Percentiles rank a stretch among this genome's conserved stretches.
Evolutionary conservation across 2,113 vertebrate genomes (phyloP).

Genomic region (Otis tarda): DNA sequence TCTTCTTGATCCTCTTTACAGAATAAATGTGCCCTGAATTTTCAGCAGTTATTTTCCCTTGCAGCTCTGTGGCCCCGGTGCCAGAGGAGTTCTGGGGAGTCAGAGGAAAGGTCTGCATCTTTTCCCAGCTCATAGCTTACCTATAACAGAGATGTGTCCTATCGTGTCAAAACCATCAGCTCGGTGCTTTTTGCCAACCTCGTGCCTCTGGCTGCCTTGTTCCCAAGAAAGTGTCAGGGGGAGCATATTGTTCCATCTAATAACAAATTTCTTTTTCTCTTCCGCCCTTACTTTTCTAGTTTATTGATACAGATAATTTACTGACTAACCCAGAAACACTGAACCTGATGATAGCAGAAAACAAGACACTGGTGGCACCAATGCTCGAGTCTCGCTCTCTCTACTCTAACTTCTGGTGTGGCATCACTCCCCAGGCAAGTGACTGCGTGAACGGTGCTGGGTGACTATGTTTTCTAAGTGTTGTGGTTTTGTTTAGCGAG

Average conservation of each 20-base stretch:
- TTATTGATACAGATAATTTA: constrained; percentile 92
- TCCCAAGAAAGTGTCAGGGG: neutral
- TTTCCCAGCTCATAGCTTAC: neutral
- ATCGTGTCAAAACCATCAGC: neutral
- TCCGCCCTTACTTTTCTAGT: constrained; percentile 72
- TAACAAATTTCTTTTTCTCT: neutral
- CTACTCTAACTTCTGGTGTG: constrained; percentile 99
- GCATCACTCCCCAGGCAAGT: constrained; percentile 94
- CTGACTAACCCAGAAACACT: constrained; percentile 90
- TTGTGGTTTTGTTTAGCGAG: no score
- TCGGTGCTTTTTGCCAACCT: neutral
- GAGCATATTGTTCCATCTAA: neutral
- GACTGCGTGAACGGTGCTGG: accelerated
- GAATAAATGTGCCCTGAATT: neutral
- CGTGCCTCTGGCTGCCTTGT: neutral
- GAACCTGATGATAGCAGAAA: constrained; percentile 90
- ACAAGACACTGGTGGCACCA: constrained; percentile 89
- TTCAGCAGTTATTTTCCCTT: neutral
- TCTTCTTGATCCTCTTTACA: neutral
- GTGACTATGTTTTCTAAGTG: neutral
- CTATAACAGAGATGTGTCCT: neutral
- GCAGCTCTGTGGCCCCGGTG: neutral
- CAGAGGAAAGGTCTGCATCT: neutral
- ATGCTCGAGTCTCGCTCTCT: constrained; percentile 94
- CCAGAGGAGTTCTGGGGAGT: neutral